These are phyloP conservation scores for Cuniculus paca DNA, from an alignment of 2,797 vertebrate genomes.

Conservation along the genomic window DNA sequence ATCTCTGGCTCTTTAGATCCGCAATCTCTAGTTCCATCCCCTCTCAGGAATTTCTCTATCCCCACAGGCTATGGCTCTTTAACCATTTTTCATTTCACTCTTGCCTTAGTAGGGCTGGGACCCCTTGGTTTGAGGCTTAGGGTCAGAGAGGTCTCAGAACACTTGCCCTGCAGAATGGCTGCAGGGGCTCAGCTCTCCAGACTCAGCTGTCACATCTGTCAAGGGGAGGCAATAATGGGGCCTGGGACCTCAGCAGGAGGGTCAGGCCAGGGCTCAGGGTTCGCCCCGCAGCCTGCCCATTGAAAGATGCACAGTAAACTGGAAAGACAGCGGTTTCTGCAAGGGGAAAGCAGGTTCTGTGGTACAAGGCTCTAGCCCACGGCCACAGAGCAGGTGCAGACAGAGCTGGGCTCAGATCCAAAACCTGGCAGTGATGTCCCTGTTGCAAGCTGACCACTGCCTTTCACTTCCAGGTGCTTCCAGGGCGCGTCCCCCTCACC, in stretches of 20 bases:
- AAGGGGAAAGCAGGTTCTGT: not conserved
- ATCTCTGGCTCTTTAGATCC: not conserved
- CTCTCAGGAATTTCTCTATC: not conserved
- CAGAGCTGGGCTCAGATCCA: not conserved
- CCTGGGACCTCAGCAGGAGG: not conserved
- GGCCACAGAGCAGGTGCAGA: not conserved
- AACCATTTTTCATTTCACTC: not conserved
- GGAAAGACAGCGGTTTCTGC: not conserved
- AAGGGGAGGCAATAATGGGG: not conserved
- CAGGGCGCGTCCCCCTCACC: not conserved
- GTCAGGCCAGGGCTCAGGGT: not conserved
- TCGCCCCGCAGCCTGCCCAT: not conserved
- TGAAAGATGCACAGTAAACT: fast-evolving
- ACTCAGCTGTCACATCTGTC: not conserved
- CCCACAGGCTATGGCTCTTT: not conserved
- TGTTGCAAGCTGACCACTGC: not conserved
- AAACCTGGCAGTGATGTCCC: not conserved
- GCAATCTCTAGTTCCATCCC: not conserved
- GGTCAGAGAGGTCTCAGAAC: not conserved
- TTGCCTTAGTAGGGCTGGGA: not conserved
- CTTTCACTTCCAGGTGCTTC: not conserved
- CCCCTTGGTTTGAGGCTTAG: not conserved
- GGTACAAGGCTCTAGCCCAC: not conserved
- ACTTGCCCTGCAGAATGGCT: not conserved
- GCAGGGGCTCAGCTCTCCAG: not conserved